A percentile compares a stretch with the other conserved stretches of the same genome.
Conservation (phyloP, 1,140 invertebrate species). For the Heliconius melpomene region DNA sequence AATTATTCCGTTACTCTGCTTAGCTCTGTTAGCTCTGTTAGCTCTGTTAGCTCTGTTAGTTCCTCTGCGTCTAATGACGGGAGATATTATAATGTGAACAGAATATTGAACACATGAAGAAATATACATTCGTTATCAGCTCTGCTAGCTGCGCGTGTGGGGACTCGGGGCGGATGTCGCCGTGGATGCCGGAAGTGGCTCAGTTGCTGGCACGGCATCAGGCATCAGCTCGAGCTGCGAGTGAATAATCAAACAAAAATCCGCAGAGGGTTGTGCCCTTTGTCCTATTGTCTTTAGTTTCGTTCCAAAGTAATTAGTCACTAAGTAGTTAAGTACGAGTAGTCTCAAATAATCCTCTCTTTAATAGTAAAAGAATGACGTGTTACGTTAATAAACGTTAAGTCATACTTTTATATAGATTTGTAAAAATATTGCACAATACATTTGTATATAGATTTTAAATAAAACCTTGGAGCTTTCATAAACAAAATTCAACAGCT, state of each 20-base stretch:
- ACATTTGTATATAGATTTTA: too few species aligned
- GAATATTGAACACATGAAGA: not conserved
- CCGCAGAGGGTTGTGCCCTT: slow-evolving; percentile 18
- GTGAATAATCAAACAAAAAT: slow-evolving; percentile 39
- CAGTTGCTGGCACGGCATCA: not conserved
- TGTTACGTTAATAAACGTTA: too few species aligned
- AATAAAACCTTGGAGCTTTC: too few species aligned
- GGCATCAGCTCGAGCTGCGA: slow-evolving; percentile 1
- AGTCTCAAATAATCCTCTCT: too few species aligned
- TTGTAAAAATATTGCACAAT: too few species aligned
- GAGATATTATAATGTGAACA: too few species aligned
- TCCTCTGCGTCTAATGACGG: not conserved
- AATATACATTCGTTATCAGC: slow-evolving; percentile 1
- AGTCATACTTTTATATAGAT: too few species aligned
- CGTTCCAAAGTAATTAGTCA: slow-evolving; percentile 25
- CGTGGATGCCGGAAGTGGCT: slow-evolving; percentile 22
- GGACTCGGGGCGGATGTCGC: slow-evolving; percentile 23
- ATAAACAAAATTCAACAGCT: too few species aligned
- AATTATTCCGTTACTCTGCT: not conserved
- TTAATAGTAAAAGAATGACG: too few species aligned
- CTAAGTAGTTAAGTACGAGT: slow-evolving; percentile 9
- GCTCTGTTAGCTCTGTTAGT: not conserved
- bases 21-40: not conserved
- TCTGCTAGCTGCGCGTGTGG: not conserved
- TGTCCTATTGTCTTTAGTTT: slow-evolving; percentile 18